A percentile compares a stretch with the other conserved stretches of the same genome.
Evolutionary conservation across 1,140 invertebrate species (phyloP).

Genomic region (Macrotrachela quadricornifera): DNA sequence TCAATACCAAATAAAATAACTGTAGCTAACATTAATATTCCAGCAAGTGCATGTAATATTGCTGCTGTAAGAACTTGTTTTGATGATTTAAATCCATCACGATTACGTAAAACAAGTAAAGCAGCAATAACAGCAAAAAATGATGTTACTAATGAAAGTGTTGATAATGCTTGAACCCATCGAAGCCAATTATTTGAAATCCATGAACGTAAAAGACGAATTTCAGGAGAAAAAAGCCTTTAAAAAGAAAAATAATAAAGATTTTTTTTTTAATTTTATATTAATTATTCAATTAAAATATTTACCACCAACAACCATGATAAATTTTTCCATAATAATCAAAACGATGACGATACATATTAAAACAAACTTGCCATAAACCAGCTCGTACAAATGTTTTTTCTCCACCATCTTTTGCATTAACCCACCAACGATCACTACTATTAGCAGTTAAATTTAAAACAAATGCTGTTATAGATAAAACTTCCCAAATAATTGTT

Average conservation of each 20-base stretch:
- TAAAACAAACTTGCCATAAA: constrained; percentile 87
- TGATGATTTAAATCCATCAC: too few relatives aligned
- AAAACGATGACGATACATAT: constrained; percentile 65
- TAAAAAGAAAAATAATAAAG: too few relatives aligned
- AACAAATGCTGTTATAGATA: constrained; percentile 4
- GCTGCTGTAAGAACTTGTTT: too few relatives aligned
- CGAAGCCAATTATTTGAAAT: constrained; percentile 7
- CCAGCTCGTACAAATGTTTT: constrained; percentile 70
- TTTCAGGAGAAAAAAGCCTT: constrained; percentile 4
- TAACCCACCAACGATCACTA: constrained; percentile 8
- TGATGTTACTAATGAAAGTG: constrained; percentile 1
- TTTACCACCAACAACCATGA: constrained; percentile 59
- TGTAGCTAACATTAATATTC: constrained; percentile 6
- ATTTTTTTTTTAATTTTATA: too few relatives aligned
- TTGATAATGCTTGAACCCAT: constrained; percentile 1
- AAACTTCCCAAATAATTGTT: background rate
- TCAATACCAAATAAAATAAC: constrained; percentile 5
- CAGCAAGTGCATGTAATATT: background rate
- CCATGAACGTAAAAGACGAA: background rate
- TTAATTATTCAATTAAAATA: too few relatives aligned
- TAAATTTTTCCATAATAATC: constrained; percentile 75
- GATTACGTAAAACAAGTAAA: too few relatives aligned
- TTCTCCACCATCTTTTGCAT: background rate
- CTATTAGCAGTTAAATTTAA: constrained; percentile 7
- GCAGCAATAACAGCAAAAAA: background rate